phyloP scores from a whole-genome alignment of 2,888 invertebrate genomes.

The Caenorhabditis parvicauda region DNA sequence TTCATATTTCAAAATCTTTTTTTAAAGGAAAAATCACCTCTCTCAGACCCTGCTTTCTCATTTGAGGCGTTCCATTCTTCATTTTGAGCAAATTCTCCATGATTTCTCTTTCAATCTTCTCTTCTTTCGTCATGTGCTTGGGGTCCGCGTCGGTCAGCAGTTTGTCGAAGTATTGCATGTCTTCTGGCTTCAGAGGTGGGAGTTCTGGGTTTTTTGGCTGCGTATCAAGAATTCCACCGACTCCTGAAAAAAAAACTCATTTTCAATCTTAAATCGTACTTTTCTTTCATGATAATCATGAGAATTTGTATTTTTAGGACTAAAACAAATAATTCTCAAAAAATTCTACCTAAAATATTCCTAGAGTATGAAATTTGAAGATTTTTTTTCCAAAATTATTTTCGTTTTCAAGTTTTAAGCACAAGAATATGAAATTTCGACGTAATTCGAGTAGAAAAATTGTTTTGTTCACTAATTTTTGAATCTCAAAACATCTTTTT shows the following conservation, averaged over 20 bases:
- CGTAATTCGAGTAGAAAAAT: too few relatives aligned
- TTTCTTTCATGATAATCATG: too few relatives aligned
- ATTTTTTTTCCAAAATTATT: too few relatives aligned
- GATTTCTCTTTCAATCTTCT: constrained; percentile 95
- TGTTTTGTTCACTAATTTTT: too few relatives aligned
- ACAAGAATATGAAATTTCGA: too few relatives aligned
- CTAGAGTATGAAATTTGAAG: too few relatives aligned
- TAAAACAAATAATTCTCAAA: neutral
- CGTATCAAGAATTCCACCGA: constrained; percentile 71
- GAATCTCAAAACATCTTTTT: too few relatives aligned
- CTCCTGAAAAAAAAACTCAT: constrained; percentile 26
- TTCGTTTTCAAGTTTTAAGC: too few relatives aligned
- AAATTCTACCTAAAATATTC: neutral
- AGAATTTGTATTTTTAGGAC: too few relatives aligned
- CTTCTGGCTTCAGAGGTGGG: constrained; percentile 98
- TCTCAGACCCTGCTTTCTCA: constrained; percentile 75
- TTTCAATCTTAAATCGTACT: neutral
- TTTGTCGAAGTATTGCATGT: constrained; percentile 99
- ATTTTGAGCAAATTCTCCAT: constrained; percentile 97
- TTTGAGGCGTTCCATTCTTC: constrained; percentile 98
- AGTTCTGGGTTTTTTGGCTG: constrained; percentile 93
- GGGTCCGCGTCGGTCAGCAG: constrained; percentile 93
- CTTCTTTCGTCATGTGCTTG: constrained; percentile 81
- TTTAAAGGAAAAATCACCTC: too few relatives aligned
- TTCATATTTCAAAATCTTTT: neutral